These are phyloP conservation scores for Atrina japonica DNA, from an alignment of 2,888 invertebrate species.

Conservation along the genomic window DNA sequence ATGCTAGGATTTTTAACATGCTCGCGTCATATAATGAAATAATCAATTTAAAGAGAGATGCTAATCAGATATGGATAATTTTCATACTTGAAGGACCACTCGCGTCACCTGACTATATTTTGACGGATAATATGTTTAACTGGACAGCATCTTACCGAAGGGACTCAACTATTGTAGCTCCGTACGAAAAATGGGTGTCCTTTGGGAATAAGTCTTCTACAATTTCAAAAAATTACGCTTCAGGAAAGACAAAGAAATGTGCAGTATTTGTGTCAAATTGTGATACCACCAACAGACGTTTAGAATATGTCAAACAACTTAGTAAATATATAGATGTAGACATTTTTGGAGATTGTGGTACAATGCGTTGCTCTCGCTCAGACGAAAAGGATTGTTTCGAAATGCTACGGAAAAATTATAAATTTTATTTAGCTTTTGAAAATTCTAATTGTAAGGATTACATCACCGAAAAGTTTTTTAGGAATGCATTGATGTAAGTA, in stretches of 20 bases:
- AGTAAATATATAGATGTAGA: slow-evolving; percentile 88
- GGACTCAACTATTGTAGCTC: slow-evolving; percentile 97
- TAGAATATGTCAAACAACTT: slow-evolving; percentile 91
- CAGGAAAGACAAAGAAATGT: slow-evolving; percentile 94
- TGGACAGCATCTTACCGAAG: slow-evolving; percentile 98
- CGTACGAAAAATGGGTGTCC: slow-evolving; percentile 96
- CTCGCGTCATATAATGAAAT: slow-evolving; percentile 48
- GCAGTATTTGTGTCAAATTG: slow-evolving; percentile 99
- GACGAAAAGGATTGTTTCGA: slow-evolving; percentile 90
- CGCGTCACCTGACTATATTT: slow-evolving; percentile 91
- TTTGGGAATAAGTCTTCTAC: slow-evolving; percentile 82
- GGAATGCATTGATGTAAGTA: slow-evolving; percentile 92
- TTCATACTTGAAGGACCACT: slow-evolving; percentile 97
- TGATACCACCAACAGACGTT: slow-evolving; percentile 92
- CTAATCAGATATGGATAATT: slow-evolving; percentile 89
- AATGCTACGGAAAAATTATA: slow-evolving; percentile 94
- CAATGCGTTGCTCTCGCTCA: slow-evolving; percentile 83
- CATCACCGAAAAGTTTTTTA: slow-evolving; percentile 97
- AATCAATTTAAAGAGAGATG: slow-evolving; percentile 47
- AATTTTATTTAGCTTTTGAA: slow-evolving; percentile 97
- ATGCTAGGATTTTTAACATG: slow-evolving; percentile 89
- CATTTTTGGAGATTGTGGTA: slow-evolving; percentile 76
- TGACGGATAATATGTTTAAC: slow-evolving; percentile 91
- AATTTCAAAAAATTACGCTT: slow-evolving; percentile 78
- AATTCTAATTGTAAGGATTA: slow-evolving; percentile 98